These are phyloP conservation scores for Dendrolimus houi DNA, from an alignment of 2,888 invertebrate genomes.

Conservation along the genomic window DNA sequence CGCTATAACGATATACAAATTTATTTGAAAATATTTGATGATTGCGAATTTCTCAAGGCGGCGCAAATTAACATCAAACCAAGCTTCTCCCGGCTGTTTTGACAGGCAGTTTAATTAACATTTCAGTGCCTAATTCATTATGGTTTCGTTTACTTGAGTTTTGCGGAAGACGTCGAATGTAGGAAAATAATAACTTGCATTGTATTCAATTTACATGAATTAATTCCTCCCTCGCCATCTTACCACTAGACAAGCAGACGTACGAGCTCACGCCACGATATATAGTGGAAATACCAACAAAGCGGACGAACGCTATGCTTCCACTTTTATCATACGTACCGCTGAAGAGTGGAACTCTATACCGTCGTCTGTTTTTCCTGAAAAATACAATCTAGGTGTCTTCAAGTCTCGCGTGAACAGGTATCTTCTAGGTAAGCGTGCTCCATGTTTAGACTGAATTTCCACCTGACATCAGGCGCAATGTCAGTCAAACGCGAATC, in stretches of 20 bases:
- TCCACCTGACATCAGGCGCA: too few species aligned
- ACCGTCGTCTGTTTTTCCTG: too few species aligned
- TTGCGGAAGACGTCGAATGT: background rate
- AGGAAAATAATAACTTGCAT: background rate
- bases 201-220: background rate
- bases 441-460: too few species aligned
- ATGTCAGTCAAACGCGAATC: too few species aligned
- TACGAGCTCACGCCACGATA: background rate
- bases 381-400: too few species aligned
- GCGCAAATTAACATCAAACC: slow-evolving; percentile 9
- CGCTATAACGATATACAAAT: too few species aligned
- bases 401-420: too few species aligned
- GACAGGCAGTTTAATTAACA: slow-evolving; percentile 17
- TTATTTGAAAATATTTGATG: background rate
- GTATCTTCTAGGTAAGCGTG: too few species aligned
- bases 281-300: background rate
- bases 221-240: background rate
- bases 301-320: background rate
- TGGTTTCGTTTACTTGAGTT: slow-evolving; percentile 7
- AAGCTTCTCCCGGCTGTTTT: slow-evolving; percentile 8
- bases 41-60: slow-evolving; percentile 8
- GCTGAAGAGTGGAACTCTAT: too few species aligned
- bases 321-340: background rate
- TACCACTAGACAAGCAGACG: background rate
- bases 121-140: slow-evolving; percentile 16